These are phyloP conservation scores for Megaceryle torquata DNA, from an alignment of 2,113 vertebrate species.

Conservation along the genomic window DNA sequence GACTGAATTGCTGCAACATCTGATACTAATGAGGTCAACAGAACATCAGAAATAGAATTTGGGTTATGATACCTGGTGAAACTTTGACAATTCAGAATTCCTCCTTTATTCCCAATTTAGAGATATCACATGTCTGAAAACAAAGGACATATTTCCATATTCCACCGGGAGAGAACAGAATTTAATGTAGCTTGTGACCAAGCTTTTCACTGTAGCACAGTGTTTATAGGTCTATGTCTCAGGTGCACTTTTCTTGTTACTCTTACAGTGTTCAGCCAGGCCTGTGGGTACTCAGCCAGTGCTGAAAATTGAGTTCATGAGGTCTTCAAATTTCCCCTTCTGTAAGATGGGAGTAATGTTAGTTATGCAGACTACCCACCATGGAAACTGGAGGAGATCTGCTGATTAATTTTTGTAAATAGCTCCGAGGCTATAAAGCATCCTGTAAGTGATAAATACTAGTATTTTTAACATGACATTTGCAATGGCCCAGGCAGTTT, in stretches of 20 bases:
- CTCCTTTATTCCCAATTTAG: neutral
- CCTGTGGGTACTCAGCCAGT: neutral
- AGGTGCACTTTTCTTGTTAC: neutral
- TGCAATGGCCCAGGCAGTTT: neutral
- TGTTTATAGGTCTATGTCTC: neutral
- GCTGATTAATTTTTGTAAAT: constrained; percentile 5
- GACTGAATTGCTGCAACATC: neutral
- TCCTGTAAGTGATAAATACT: neutral
- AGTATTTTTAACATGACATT: neutral
- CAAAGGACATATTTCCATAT: neutral
- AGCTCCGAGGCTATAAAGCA: neutral
- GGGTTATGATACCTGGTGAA: neutral
- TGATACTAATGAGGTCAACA: neutral
- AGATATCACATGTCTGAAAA: neutral
- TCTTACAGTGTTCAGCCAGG: neutral
- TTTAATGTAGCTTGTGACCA: neutral
- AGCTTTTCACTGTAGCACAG: neutral
- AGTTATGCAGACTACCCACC: fast-evolving
- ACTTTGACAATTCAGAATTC: neutral
- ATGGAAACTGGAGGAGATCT: neutral
- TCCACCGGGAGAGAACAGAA: neutral
- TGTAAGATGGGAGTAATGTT: neutral
- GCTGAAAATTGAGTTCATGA: neutral
- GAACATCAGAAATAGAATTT: neutral
- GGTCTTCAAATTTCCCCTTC: neutral